phyloP scores from a whole-genome alignment of 2,113 vertebrate genomes.

The Castor canadensis region DNA sequence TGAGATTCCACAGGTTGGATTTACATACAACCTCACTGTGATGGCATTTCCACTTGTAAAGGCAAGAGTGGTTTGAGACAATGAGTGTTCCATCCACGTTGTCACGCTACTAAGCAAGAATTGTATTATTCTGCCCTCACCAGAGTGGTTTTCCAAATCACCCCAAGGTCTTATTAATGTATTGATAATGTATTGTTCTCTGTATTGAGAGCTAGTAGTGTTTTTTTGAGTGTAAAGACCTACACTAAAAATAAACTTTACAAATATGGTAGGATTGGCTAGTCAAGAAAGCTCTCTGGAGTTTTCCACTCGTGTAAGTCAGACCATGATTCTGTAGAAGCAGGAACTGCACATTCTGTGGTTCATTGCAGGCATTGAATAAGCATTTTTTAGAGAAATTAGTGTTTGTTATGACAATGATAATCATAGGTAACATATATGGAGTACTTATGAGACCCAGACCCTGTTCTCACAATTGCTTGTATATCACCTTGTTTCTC shows the following conservation, averaged over 20 bases:
- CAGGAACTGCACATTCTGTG: not conserved
- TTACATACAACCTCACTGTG: not conserved
- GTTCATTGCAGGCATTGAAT: not conserved
- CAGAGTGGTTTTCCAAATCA: constrained; percentile 10
- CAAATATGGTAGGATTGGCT: not conserved
- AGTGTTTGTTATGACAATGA: not conserved
- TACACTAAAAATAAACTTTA: not conserved
- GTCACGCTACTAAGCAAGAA: not conserved
- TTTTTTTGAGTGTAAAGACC: constrained; percentile 17
- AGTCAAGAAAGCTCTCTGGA: not conserved
- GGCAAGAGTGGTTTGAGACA: not conserved
- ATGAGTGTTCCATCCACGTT: not conserved
- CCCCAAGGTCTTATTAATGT: not conserved
- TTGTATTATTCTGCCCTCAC: not conserved
- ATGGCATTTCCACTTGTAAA: not conserved
- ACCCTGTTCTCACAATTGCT: not conserved
- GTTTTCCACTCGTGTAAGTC: not conserved
- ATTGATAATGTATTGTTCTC: too few species aligned
- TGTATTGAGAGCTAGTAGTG: not conserved
- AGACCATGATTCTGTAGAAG: not conserved
- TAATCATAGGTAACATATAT: not conserved
- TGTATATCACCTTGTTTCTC: not conserved
- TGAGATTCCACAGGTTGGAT: not conserved
- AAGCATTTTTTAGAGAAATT: not conserved
- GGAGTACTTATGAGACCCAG: not conserved